Evolutionary conservation across 2,113 vertebrate species (phyloP).

Genomic region (Anhinga anhinga): DNA sequence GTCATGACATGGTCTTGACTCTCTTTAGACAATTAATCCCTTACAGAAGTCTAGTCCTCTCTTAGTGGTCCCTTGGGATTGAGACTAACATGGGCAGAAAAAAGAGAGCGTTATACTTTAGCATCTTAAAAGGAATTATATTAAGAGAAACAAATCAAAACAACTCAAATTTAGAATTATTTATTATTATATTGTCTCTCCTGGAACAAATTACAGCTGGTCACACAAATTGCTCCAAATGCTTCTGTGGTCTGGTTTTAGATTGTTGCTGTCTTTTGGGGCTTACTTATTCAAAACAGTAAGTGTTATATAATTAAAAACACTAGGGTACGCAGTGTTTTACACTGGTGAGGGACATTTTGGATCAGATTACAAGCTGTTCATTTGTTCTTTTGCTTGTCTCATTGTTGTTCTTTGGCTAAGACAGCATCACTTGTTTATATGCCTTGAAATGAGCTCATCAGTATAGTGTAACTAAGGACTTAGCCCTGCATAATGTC

Average conservation of each 20-base stretch:
- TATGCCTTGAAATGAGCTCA: not conserved
- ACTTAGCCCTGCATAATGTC: not conserved
- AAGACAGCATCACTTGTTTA: not conserved
- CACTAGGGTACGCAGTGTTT: not conserved
- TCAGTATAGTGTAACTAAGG: not conserved
- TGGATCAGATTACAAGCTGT: not conserved
- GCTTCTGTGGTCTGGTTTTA: not conserved
- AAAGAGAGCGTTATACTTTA: not conserved
- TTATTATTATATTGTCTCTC: not conserved
- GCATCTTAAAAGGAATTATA: not conserved
- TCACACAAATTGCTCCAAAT: not conserved
- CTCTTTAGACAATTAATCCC: not conserved
- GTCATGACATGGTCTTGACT: not conserved
- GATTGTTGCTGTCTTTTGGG: not conserved
- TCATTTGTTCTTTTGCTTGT: not conserved
- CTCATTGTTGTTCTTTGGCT: not conserved
- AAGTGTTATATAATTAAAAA: not conserved
- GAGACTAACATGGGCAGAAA: not conserved
- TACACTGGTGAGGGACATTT: not conserved
- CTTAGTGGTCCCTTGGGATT: not conserved
- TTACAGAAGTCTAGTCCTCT: not conserved
- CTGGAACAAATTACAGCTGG: not conserved
- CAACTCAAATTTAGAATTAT: not conserved
- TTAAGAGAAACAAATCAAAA: not conserved
- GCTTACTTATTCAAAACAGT: not conserved